Evolutionary conservation across 2,888 invertebrate species (phyloP), one percentile per base, ranked within the genome.

Genomic region (Chelonus formosanus): DNA sequence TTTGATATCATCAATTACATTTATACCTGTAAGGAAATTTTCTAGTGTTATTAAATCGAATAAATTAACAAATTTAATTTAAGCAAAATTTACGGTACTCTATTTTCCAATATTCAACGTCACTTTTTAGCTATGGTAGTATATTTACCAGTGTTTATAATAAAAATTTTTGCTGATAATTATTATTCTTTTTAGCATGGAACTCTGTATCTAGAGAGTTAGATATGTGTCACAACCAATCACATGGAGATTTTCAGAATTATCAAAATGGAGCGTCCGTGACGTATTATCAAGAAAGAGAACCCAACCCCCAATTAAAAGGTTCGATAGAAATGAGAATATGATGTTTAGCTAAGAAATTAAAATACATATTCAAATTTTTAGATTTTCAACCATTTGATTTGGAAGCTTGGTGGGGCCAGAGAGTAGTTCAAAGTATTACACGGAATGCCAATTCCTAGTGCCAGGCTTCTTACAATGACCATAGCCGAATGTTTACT

Each of bases 1-100:
- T 92, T 92, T 79, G 93, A 93, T 83, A 86, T 93, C 77, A 92
- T 93, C 74, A 91, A 90, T 79, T 94, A 91, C 79, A 91, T 93
- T 73, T 90, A 89, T 80, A 93, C 93, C 74, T 92, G 85, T 85
- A 32, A 73, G 72, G 63, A 35, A 0, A 58, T 32, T 10, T 7
- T 5, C 40, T 36, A 8, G 0, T 32, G 8, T n/a, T 35, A 34
- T 34, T 20, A 2, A 20, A 20, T 20, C 20, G 20, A 20, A 20
- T 20, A 20, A 20, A 20, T 2, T 1, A 20, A 20, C 20, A 20
- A 20, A 20, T 20, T 20, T 20, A 20, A 20, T 20, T 20, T 20
- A 20, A 20, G 2, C 20, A 20, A 20, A 20, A 20, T 20, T 20
- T 20, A 20, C 20, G 2, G 20, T 20, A 20, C 20, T 20, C 2